A percentile compares a stretch with the other conserved stretches of the same genome.
phyloP scores from a whole-genome alignment of 2,797 vertebrate species.

The Eutrigla gurnardus region DNA sequence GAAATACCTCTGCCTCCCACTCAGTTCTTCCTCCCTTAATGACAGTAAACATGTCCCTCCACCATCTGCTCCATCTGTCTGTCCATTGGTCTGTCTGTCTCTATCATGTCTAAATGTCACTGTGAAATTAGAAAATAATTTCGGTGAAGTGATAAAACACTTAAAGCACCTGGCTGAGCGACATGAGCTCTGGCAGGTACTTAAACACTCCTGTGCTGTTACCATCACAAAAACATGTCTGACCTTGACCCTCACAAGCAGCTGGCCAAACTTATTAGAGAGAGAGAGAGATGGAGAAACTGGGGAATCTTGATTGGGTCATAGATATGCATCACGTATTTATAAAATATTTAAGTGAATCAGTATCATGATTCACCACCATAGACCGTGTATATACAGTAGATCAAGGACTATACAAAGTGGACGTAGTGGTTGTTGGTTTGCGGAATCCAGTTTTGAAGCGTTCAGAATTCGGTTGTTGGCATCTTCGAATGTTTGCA shows the following conservation, averaged over 20 bases:
- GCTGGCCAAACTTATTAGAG: not conserved
- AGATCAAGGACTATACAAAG: no score
- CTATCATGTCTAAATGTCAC: constrained; percentile 20
- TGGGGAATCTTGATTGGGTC: not conserved
- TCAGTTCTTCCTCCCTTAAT: constrained; percentile 7
- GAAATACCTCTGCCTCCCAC: constrained; percentile 40
- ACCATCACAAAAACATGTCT: not conserved
- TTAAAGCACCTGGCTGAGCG: not conserved
- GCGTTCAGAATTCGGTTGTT: no score
- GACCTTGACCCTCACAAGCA: not conserved
- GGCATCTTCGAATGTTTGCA: no score
- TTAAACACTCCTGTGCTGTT: not conserved
- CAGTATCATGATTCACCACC: no score
- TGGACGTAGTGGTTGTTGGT: no score
- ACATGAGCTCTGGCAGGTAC: not conserved
- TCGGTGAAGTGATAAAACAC: constrained; percentile 11
- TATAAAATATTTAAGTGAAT: no score
- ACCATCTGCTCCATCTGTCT: constrained; percentile 53
- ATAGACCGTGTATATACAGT: no score
- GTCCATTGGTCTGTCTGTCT: constrained; percentile 15
- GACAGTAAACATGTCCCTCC: constrained; percentile 51
- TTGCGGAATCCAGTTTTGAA: no score
- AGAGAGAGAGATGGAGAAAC: not conserved
- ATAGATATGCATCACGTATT: not conserved
- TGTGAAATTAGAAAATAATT: constrained; percentile 1